Evolutionary conservation across 2,888 invertebrate genomes (phyloP).

Genomic region (Drosophila robusta): DNA sequence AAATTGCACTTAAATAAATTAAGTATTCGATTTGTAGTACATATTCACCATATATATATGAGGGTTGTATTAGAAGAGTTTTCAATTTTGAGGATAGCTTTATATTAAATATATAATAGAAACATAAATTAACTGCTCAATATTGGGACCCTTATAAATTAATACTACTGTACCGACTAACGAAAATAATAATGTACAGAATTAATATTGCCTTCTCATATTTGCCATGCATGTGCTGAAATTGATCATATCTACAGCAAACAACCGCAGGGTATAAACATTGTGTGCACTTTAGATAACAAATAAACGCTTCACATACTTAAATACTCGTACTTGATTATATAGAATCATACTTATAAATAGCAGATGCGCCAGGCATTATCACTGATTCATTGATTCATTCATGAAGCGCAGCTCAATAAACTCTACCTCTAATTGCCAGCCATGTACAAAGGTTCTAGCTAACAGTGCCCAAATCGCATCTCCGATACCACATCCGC

Average conservation of each 20-base stretch:
- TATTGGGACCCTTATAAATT: too few relatives aligned
- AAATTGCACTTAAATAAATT: too few relatives aligned
- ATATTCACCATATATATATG: too few relatives aligned
- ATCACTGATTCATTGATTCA: slow-evolving; percentile 63
- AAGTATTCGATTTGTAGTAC: too few relatives aligned
- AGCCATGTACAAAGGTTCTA: slow-evolving; percentile 57
- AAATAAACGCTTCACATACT: slow-evolving; percentile 49
- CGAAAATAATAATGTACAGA: too few relatives aligned
- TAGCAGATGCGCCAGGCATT: slow-evolving; percentile 58
- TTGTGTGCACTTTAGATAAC: slow-evolving; percentile 68
- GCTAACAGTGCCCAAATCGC: slow-evolving; percentile 41
- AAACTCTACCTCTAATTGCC: slow-evolving; percentile 39
- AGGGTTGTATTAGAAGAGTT: too few relatives aligned
- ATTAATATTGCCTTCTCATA: background rate
- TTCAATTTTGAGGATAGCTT: too few relatives aligned
- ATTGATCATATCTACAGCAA: background rate
- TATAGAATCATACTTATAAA: slow-evolving; percentile 66
- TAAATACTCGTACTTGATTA: slow-evolving; percentile 11
- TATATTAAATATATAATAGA: too few relatives aligned
- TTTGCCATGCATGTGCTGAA: background rate
- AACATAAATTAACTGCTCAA: too few relatives aligned
- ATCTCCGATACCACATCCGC: slow-evolving; percentile 59
- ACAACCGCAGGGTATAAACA: slow-evolving; percentile 10
- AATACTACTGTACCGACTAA: too few relatives aligned
- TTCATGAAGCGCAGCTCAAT: slow-evolving; percentile 57